Percentiles rank a stretch among this genome's conserved stretches.
Evolutionary conservation across 2,113 vertebrate species (phyloP).

Genomic region (Leuciscus idus): DNA sequence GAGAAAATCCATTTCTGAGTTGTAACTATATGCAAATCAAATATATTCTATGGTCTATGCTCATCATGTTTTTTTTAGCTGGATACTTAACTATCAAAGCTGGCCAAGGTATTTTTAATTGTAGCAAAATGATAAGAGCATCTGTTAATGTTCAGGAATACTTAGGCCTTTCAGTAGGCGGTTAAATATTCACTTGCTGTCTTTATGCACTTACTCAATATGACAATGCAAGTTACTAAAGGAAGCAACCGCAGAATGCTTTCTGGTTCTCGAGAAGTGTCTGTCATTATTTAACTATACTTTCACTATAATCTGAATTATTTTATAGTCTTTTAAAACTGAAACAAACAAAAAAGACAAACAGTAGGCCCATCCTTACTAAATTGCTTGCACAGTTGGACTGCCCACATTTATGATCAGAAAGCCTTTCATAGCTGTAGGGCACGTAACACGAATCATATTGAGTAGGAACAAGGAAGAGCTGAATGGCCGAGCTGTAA

Average conservation of each 20-base stretch:
- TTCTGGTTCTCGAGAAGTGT: neutral
- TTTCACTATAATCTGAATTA: neutral
- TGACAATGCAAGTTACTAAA: neutral
- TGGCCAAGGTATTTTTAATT: neutral
- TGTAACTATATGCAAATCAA: neutral
- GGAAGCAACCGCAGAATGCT: neutral
- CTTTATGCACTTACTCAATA: neutral
- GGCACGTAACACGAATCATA: neutral
- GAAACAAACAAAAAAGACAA: neutral
- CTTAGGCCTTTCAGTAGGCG: no score
- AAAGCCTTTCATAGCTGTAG: neutral
- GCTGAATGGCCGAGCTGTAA: neutral
- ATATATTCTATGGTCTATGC: neutral
- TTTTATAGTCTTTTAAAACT: neutral
- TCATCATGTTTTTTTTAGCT: neutral
- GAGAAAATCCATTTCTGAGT: neutral
- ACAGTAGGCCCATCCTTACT: neutral
- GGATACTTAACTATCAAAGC: neutral
- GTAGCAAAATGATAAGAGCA: neutral
- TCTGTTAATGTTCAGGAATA: neutral
- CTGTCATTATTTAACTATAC: conserved; percentile 10
- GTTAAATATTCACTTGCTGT: neutral
- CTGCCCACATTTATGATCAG: neutral
- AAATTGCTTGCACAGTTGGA: neutral
- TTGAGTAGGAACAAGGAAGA: neutral